Conservation (phyloP, 2,113 vertebrate species). For the Heteronetta atricapilla region DNA sequence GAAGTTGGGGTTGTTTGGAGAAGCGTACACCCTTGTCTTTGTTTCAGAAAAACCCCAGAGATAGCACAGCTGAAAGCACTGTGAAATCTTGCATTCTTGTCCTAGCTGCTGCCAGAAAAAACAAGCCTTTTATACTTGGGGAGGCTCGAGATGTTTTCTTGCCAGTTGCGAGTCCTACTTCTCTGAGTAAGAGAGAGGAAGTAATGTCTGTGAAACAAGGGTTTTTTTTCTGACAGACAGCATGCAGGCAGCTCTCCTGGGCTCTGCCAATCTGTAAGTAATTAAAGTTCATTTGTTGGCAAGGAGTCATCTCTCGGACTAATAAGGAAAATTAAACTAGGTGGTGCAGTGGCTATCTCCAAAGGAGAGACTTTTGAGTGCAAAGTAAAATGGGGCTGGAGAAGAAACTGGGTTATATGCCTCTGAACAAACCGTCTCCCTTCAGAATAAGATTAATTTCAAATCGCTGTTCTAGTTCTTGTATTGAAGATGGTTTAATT, state of each 20-base stretch:
- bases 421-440: background rate
- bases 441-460: constrained; percentile 9
- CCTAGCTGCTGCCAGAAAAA: constrained; percentile 49
- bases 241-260: background rate
- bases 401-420: background rate
- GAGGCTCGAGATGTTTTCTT: constrained; percentile 40
- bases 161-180: constrained; percentile 10
- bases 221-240: background rate
- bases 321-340: constrained; percentile 18
- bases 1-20: background rate
- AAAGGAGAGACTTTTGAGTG: background rate
- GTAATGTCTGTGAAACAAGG: constrained; percentile 31
- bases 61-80: constrained; percentile 39
- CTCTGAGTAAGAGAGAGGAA: constrained; percentile 31
- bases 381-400: background rate
- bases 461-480: constrained; percentile 10
- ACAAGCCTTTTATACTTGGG: constrained; percentile 47
- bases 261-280: background rate
- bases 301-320: background rate
- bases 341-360: background rate
- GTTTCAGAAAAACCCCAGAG: constrained; percentile 28
- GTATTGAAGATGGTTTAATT: constrained; percentile 17
- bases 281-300: constrained; percentile 1
- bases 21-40: background rate
- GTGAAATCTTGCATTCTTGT: constrained; percentile 15